These are phyloP conservation scores for Amblyopsis rosae DNA, from an alignment of 2,113 vertebrate genomes.

Conservation along the genomic window DNA sequence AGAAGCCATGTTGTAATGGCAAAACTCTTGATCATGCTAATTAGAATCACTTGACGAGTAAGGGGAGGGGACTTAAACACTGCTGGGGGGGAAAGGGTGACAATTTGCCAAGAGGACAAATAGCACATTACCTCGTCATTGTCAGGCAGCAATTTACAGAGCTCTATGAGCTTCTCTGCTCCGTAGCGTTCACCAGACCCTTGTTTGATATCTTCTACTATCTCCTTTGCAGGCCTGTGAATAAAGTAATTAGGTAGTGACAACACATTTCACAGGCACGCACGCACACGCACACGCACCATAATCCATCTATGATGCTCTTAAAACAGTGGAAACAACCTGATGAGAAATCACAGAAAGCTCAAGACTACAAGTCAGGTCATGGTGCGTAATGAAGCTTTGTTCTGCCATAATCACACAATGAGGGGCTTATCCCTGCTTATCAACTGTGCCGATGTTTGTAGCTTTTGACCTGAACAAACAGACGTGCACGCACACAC, in stretches of 20 bases:
- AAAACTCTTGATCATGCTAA: slow-evolving; percentile 64
- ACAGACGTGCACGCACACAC: slow-evolving; percentile 32
- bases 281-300: neutral
- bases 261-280: slow-evolving; percentile 26
- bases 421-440: slow-evolving; percentile 37
- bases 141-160: slow-evolving; percentile 79
- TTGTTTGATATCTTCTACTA: slow-evolving; percentile 75
- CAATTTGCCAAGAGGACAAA: slow-evolving; percentile 26
- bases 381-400: slow-evolving; percentile 7
- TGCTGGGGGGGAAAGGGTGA: slow-evolving; percentile 6
- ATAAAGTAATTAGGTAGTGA: slow-evolving; percentile 40
- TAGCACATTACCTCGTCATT: slow-evolving; percentile 72
- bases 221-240: slow-evolving; percentile 72
- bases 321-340: too few species aligned
- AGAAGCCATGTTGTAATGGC: slow-evolving; percentile 51
- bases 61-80: neutral
- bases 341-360: neutral
- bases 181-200: slow-evolving; percentile 74
- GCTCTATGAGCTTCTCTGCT: slow-evolving; percentile 77
- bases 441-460: slow-evolving; percentile 47
- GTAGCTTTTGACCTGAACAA: slow-evolving; percentile 42
- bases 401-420: slow-evolving; percentile 30
- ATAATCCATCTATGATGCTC: too few species aligned
- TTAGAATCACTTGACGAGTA: slow-evolving; percentile 55
- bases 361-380: neutral